phyloP scores from a whole-genome alignment of 2,888 invertebrate species.

The Dichetophora obliterata region DNA sequence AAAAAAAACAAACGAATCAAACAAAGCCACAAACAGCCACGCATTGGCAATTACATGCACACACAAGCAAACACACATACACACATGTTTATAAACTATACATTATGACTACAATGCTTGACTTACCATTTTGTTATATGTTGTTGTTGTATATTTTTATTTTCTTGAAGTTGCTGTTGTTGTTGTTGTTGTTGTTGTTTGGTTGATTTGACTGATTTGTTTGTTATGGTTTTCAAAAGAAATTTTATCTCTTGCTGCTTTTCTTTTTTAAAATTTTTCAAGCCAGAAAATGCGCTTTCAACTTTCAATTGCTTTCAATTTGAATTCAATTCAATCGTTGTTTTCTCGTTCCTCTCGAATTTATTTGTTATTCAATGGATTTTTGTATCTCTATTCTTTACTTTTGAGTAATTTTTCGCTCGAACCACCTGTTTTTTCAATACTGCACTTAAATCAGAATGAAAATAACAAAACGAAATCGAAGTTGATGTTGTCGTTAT shows the following conservation, averaged over 20 bases:
- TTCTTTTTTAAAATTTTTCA: too few species aligned
- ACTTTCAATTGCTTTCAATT: too few species aligned
- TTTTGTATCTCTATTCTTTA: neutral
- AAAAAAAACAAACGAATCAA: neutral
- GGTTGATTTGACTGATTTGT: neutral
- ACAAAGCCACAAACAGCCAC: neutral
- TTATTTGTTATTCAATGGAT: slow-evolving; percentile 1
- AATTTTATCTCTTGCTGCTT: too few species aligned
- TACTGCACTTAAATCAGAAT: slow-evolving; percentile 5
- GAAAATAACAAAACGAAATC: neutral
- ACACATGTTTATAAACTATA: neutral
- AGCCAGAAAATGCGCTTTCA: too few species aligned
- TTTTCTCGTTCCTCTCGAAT: neutral
- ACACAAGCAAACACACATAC: neutral
- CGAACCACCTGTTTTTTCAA: slow-evolving; percentile 24
- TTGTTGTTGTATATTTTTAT: neutral
- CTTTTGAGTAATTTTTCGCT: neutral
- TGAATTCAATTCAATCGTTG: neutral
- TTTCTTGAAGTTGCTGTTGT: slow-evolving; percentile 5
- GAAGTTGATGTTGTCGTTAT: slow-evolving; percentile 2
- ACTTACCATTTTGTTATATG: slow-evolving; percentile 26
- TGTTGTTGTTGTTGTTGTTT: slow-evolving; percentile 26
- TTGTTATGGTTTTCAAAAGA: neutral
- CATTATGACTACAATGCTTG: neutral
- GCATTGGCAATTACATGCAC: neutral